Evolutionary conservation across 2,113 vertebrate species (phyloP).

Genomic region (Loxodonta africana): DNA sequence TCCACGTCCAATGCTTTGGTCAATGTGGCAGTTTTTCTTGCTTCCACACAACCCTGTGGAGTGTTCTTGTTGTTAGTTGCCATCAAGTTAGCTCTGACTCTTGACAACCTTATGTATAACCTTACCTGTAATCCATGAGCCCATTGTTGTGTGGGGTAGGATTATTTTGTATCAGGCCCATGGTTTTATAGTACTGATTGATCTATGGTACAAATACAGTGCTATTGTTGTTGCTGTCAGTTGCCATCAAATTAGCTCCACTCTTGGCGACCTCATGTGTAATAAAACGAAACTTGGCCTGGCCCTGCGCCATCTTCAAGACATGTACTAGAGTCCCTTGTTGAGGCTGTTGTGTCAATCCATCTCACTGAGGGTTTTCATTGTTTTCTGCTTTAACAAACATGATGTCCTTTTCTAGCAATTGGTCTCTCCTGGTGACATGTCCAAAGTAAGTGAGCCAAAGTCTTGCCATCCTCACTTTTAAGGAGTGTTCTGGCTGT

Average conservation of each 20-base stretch:
- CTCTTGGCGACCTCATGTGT: not conserved
- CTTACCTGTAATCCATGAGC: too few species aligned
- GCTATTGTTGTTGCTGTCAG: not conserved
- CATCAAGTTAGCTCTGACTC: not conserved
- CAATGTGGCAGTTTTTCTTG: not conserved
- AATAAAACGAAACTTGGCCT: not conserved
- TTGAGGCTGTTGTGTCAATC: not conserved
- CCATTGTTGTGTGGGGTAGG: not conserved
- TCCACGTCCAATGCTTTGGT: rapidly evolving
- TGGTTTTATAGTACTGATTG: not conserved
- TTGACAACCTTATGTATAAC: too few species aligned
- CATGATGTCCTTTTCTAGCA: too few species aligned
- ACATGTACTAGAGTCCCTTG: not conserved
- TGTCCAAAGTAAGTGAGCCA: too few species aligned
- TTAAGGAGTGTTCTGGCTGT: not conserved
- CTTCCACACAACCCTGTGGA: rapidly evolving
- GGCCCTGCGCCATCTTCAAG: not conserved
- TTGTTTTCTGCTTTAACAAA: not conserved
- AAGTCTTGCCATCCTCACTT: not conserved
- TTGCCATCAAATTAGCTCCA: not conserved
- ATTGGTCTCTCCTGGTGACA: not conserved
- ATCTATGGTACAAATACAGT: not conserved
- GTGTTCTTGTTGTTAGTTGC: not conserved
- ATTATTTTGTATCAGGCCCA: not conserved
- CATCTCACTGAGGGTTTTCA: not conserved